These are phyloP conservation scores for Platerodrilus igneus DNA, from an alignment of 2,888 invertebrate species.

Conservation along the genomic window DNA sequence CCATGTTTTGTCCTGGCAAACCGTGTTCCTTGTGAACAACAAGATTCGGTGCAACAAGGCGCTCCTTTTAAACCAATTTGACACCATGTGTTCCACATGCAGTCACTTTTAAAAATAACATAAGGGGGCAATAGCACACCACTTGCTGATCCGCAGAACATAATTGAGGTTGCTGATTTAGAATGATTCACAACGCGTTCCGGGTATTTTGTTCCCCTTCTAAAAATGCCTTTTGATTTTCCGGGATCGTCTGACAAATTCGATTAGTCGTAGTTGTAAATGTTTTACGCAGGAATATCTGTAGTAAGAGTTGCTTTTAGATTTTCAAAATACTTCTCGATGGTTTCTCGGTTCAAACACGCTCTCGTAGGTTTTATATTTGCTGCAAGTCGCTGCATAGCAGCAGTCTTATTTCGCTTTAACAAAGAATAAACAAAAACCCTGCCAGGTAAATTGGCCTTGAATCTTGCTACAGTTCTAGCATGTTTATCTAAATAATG, in stretches of 20 bases:
- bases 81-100: constrained; percentile 34
- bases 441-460: no score
- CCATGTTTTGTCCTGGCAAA: constrained; percentile 4
- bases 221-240: constrained; percentile 20
- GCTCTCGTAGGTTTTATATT: no score
- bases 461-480: no score
- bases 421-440: no score
- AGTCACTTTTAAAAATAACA: constrained; percentile 35
- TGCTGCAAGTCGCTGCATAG: no score
- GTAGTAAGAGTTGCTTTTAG: constrained; percentile 19
- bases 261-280: constrained; percentile 17
- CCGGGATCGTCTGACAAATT: constrained; percentile 23
- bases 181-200: constrained; percentile 28
- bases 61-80: constrained; percentile 37
- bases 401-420: no score
- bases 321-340: constrained; percentile 24
- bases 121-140: constrained; percentile 38
- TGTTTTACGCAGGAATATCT: constrained; percentile 12
- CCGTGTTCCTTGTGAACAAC: constrained; percentile 1
- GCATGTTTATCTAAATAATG: no score
- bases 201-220: constrained; percentile 21
- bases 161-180: constrained; percentile 31
- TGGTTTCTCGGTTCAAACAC: constrained; percentile 19
- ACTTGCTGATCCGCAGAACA: constrained; percentile 35
- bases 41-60: constrained; percentile 19